A percentile compares a stretch with the other conserved stretches of the same genome.
These are phyloP conservation scores for Drosophila antonietae DNA, from an alignment of 2,888 invertebrate species.

Conservation along the genomic window DNA sequence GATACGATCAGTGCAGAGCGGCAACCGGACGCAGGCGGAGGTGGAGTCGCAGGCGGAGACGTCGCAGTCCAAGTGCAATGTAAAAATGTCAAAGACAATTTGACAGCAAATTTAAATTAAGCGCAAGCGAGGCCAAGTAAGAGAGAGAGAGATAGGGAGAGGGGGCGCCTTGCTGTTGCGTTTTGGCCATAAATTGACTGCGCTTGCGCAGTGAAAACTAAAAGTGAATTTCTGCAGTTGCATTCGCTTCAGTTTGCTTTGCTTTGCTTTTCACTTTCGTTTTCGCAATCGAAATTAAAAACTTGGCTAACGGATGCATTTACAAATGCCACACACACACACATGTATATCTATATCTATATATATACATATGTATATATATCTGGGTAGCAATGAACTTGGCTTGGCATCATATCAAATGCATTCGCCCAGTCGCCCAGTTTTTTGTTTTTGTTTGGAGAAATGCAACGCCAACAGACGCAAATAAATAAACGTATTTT, in stretches of 20 bases:
- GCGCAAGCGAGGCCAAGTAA: conserved; percentile 6
- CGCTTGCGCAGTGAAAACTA: conserved; percentile 71
- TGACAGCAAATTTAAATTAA: conserved; percentile 68
- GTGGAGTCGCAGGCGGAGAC: not conserved
- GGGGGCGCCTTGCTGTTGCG: conserved; percentile 20
- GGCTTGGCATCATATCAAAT: conserved; percentile 53
- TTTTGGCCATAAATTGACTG: conserved; percentile 71
- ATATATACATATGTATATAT: not conserved
- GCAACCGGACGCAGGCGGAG: conserved; percentile 5
- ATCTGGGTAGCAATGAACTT: conserved; percentile 71
- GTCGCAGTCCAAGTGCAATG: conserved; percentile 19
- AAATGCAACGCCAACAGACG: conserved; percentile 66
- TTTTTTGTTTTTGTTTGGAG: conserved; percentile 55
- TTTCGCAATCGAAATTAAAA: conserved; percentile 76
- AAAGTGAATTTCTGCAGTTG: conserved; percentile 69
- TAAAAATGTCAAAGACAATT: conserved; percentile 75
- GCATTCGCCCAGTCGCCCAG: conserved; percentile 49
- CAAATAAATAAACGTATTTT: conserved; percentile 61
- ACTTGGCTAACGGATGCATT: conserved; percentile 79
- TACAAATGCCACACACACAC: conserved; percentile 59
- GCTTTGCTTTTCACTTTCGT: conserved; percentile 78
- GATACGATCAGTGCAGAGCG: conserved; percentile 3
- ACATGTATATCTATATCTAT: not conserved
- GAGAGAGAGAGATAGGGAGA: not conserved
- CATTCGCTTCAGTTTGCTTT: conserved; percentile 47